A percentile compares a stretch with the other conserved stretches of the same genome.
Evolutionary conservation across 2,888 invertebrate genomes (phyloP).

Genomic region (Philonicus albiceps): DNA sequence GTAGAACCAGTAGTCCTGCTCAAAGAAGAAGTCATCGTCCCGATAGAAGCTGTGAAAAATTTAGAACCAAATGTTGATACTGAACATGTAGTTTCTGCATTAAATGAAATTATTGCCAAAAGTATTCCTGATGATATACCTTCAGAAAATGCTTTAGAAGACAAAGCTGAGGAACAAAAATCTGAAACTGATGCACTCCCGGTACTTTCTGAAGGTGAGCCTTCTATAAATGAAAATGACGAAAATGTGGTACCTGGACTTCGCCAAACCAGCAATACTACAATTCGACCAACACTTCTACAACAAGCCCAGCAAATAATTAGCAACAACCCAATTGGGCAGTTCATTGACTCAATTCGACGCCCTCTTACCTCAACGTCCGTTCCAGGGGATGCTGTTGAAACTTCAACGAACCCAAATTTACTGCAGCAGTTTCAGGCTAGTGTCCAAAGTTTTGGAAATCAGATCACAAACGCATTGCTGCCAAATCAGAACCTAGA

Average conservation of each 20-base stretch:
- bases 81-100: neutral
- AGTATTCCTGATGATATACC: neutral
- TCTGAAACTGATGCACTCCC: neutral
- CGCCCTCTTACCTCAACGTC: conserved; percentile 35
- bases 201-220: neutral
- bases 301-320: conserved; percentile 44
- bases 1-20: neutral
- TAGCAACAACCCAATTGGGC: conserved; percentile 42
- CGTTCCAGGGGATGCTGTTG: neutral
- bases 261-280: neutral
- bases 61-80: neutral
- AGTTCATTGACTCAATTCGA: conserved; percentile 44
- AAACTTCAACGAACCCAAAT: conserved; percentile 42
- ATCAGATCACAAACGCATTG: conserved; percentile 43
- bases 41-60: neutral
- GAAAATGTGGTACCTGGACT: neutral
- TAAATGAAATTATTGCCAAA: neutral
- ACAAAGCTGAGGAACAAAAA: neutral
- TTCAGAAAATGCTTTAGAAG: neutral
- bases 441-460: conserved; percentile 46
- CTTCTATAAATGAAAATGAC: neutral
- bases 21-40: conserved; percentile 16
- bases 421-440: conserved; percentile 46
- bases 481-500: conserved; percentile 14
- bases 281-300: conserved; percentile 19